A percentile compares a stretch with the other conserved stretches of the same genome.
Evolutionary conservation across 2,113 vertebrate genomes (phyloP).

Genomic region (Rousettus leschenaultii): DNA sequence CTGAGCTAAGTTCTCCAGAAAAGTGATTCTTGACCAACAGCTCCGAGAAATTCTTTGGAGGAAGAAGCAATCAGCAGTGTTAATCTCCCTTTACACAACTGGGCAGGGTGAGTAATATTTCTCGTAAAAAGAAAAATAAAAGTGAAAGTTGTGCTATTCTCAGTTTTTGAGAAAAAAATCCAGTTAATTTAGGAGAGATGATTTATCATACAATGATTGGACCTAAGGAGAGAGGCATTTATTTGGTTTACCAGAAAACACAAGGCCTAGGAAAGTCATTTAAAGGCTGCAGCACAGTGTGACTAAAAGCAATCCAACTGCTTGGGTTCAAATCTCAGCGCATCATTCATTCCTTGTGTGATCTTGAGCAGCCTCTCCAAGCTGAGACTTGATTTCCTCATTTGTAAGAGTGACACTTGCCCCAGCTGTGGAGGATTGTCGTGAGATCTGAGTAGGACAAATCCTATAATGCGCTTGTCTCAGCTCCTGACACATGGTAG

Average conservation of each 20-base stretch:
- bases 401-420: neutral
- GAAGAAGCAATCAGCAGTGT: neutral
- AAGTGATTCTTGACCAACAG: neutral
- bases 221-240: neutral
- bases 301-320: neutral
- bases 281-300: neutral
- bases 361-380: neutral
- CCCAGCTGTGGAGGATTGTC: neutral
- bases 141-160: neutral
- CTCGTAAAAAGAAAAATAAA: neutral
- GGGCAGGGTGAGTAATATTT: neutral
- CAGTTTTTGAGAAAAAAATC: neutral
- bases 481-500: fast-evolving
- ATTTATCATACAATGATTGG: neutral
- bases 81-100: neutral
- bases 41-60: neutral
- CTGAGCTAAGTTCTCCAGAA: neutral
- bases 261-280: neutral
- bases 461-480: neutral
- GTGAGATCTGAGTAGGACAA: neutral
- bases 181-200: neutral
- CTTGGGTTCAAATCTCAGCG: neutral
- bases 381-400: neutral
- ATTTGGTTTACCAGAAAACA: neutral
- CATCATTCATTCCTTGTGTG: neutral